A percentile compares a stretch with the other conserved stretches of the same genome.
Conservation (phyloP, 1,140 invertebrate genomes). For the Choristoneura fumiferana region DNA sequence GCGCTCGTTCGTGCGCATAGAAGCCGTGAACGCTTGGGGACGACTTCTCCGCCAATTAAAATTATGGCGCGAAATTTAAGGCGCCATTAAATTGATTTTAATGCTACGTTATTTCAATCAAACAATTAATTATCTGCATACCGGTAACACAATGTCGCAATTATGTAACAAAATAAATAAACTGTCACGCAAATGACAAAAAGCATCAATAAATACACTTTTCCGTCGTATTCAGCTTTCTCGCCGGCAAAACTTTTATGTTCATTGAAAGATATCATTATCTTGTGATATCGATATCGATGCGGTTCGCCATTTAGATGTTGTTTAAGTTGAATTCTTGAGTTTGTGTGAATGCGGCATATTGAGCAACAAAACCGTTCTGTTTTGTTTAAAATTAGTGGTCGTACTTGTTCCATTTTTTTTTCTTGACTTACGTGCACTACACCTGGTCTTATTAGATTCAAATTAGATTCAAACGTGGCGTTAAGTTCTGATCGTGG, state of each 20-base stretch:
- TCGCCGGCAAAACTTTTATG: slow-evolving; percentile 31
- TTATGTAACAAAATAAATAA: slow-evolving; percentile 56
- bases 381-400: background rate
- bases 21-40: slow-evolving; percentile 78
- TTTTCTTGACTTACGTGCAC: too few species aligned
- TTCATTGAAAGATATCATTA: slow-evolving; percentile 37
- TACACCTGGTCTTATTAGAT: too few species aligned
- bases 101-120: slow-evolving; percentile 51
- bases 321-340: slow-evolving; percentile 59
- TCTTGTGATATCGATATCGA: slow-evolving; percentile 51
- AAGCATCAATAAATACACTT: slow-evolving; percentile 51
- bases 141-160: slow-evolving; percentile 44
- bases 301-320: slow-evolving; percentile 51
- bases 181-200: slow-evolving; percentile 48
- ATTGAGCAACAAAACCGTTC: slow-evolving; percentile 38
- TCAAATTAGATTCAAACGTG: too few species aligned
- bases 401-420: background rate
- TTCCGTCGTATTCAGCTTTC: slow-evolving; percentile 36
- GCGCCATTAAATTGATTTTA: slow-evolving; percentile 61
- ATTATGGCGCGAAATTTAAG: slow-evolving; percentile 78
- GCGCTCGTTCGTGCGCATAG: slow-evolving; percentile 78
- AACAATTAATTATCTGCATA: slow-evolving; percentile 24
- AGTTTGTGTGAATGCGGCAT: slow-evolving; percentile 62
- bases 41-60: slow-evolving; percentile 77
- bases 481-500: too few species aligned